A percentile compares a stretch with the other conserved stretches of the same genome.
phyloP scores from a whole-genome alignment of 2,888 invertebrate species.

The Callyntrura guangdongensis region DNA sequence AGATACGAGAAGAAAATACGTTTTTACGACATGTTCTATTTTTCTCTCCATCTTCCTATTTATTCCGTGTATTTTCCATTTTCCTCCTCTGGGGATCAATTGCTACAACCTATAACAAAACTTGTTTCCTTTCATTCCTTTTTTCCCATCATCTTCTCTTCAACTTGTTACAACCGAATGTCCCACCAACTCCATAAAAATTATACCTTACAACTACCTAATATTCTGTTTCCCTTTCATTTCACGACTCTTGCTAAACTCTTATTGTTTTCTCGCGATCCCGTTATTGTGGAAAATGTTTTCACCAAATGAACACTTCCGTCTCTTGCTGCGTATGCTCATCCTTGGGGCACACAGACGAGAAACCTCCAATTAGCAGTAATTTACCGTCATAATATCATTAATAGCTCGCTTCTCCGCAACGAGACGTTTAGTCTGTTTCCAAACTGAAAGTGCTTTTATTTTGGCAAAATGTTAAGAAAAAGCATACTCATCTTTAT shows the following conservation, averaged over 20 bases:
- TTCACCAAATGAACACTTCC: not conserved
- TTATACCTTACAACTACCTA: slow-evolving; percentile 8
- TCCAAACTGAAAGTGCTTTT: too few species aligned
- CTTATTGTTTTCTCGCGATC: not conserved
- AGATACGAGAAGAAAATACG: slow-evolving; percentile 36
- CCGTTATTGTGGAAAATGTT: not conserved
- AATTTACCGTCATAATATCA: not conserved
- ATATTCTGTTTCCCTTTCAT: not conserved
- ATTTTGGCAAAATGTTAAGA: not conserved
- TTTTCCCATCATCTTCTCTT: not conserved
- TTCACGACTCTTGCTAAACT: not conserved
- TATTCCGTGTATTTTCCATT: not conserved
- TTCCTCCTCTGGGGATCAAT: slow-evolving; percentile 32
- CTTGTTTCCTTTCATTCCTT: not conserved
- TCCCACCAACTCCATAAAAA: not conserved
- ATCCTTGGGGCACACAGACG: not conserved
- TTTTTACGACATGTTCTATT: slow-evolving; percentile 55
- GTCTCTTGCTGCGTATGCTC: not conserved
- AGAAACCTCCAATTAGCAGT: not conserved
- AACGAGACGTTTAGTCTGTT: too few species aligned
- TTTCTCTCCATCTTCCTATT: not conserved
- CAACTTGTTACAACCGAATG: not conserved
- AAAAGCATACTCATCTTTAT: not conserved
- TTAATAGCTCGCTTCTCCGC: too few species aligned
- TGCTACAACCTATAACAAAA: slow-evolving; percentile 28